phyloP scores from a whole-genome alignment of 1,140 invertebrate genomes.

The Lepidurus arcticus region DNA sequence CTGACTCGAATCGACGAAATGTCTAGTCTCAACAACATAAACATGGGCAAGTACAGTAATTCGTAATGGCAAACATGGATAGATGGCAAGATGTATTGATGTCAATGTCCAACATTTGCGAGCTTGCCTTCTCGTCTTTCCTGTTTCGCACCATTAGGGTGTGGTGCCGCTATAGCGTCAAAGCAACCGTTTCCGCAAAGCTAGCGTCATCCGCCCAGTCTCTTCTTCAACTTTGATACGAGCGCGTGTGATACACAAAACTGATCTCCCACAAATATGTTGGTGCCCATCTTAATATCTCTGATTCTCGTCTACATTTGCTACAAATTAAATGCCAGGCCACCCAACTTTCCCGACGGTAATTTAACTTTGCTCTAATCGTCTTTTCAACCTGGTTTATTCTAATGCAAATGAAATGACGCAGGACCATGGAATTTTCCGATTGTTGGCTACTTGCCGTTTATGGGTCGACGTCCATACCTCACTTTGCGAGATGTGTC shows the following conservation, averaged over 20 bases:
- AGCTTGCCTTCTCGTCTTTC: too few species aligned
- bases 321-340: not conserved
- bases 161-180: too few species aligned
- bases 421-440: slow-evolving; percentile 36
- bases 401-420: not conserved
- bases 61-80: too few species aligned
- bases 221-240: too few species aligned
- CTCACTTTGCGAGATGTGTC: slow-evolving; percentile 29
- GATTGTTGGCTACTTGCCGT: slow-evolving; percentile 35
- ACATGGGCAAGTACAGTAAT: too few species aligned
- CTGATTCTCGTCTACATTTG: not conserved
- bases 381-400: not conserved
- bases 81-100: too few species aligned
- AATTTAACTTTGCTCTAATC: not conserved
- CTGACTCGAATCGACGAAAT: too few species aligned
- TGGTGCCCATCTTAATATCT: not conserved
- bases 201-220: too few species aligned
- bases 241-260: not conserved
- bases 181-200: too few species aligned
- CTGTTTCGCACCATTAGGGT: too few species aligned
- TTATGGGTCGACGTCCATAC: slow-evolving; percentile 30
- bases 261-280: not conserved
- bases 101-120: too few species aligned
- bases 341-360: not conserved
- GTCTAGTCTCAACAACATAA: too few species aligned